Evolutionary conservation across 2,888 invertebrate genomes (phyloP).

Genomic region (Callosobruchus maculatus): DNA sequence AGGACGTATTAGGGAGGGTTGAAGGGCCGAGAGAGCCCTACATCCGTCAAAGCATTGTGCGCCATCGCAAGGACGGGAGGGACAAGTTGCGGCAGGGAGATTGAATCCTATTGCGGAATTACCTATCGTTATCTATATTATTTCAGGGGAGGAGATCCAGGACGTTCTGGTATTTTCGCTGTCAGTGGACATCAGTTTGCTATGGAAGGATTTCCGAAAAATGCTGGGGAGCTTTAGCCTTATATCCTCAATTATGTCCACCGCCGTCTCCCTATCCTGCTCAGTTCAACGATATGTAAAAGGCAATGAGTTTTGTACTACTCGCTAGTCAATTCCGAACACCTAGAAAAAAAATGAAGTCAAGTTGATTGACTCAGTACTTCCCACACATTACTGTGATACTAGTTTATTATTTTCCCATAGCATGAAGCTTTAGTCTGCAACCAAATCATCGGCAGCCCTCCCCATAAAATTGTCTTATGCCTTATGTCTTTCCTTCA

Average conservation of each 20-base stretch:
- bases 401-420: too few relatives aligned
- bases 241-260: not conserved
- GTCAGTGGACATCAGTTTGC: not conserved
- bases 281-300: not conserved
- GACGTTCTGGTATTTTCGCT: not conserved
- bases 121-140: not conserved
- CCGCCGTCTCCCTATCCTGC: not conserved
- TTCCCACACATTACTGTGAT: too few relatives aligned
- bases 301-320: too few relatives aligned
- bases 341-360: too few relatives aligned
- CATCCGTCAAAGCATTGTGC: not conserved
- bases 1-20: not conserved
- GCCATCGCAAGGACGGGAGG: not conserved
- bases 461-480: too few relatives aligned
- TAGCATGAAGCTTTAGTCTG: too few relatives aligned
- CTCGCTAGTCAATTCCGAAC: too few relatives aligned
- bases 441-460: too few relatives aligned
- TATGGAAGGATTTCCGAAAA: not conserved
- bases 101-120: not conserved
- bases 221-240: not conserved
- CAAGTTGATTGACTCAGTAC: too few relatives aligned
- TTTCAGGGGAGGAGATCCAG: not conserved
- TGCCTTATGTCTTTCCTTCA: too few relatives aligned
- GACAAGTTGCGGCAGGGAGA: not conserved
- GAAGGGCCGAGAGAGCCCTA: not conserved